Percentiles rank a stretch among this genome's conserved stretches.
Conservation (phyloP, 2,113 vertebrate species). For the Pipa parva region DNA sequence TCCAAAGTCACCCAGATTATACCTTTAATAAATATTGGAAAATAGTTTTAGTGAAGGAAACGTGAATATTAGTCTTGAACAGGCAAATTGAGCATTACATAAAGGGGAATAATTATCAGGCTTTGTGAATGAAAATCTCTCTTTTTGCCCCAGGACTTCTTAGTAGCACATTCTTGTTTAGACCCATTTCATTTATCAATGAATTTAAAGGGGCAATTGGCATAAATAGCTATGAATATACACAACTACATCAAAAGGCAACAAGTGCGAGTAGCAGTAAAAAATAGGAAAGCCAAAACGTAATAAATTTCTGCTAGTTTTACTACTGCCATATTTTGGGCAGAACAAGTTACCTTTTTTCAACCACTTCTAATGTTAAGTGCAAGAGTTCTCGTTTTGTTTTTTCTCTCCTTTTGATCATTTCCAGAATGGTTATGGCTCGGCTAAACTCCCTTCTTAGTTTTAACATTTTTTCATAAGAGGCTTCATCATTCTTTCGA, state of each 20-base stretch:
- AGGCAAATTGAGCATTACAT: background rate
- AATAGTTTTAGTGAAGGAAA: background rate
- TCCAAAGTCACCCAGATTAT: conserved; percentile 83
- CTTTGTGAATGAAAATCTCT: no score
- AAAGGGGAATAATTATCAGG: no score
- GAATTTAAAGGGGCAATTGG: no score
- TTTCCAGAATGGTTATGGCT: conserved; percentile 88
- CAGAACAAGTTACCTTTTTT: conserved; percentile 74
- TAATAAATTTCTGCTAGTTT: no score
- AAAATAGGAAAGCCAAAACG: no score
- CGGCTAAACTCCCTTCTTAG: conserved; percentile 87
- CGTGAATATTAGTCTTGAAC: background rate
- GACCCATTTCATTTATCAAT: no score
- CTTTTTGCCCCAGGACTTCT: no score
- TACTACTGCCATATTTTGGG: no score
- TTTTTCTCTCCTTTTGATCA: conserved; percentile 90
- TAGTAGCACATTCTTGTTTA: no score
- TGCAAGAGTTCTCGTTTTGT: conserved; percentile 86
- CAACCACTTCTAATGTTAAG: conserved; percentile 86
- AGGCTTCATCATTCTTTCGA: conserved; percentile 90
- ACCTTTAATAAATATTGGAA: conserved; percentile 58
- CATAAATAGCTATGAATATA: no score
- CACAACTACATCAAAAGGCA: no score
- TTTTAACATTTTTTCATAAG: conserved; percentile 91
- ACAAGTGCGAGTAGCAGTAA: no score